Evolutionary conservation across 2,113 vertebrate species (phyloP), one percentile per base, ranked within the genome.

Genomic region (Ceyx margarethae): DNA sequence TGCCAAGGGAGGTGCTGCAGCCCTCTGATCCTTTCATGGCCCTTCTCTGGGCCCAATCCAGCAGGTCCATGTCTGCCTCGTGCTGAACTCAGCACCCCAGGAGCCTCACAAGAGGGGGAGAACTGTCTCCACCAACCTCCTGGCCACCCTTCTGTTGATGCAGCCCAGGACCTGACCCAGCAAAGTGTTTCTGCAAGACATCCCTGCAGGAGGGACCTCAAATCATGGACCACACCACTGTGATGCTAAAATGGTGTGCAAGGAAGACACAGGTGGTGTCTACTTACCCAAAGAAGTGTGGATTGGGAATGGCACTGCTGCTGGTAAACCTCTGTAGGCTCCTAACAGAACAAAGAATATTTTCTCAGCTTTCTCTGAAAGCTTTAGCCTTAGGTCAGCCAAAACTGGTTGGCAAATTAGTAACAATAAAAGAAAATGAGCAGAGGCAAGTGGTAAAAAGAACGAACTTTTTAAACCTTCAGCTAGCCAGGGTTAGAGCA

Each of bases 381-480:
- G 53, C 19, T 93, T 76, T 48, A 82, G 29, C 67, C 31, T 85
- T 68, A 72, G 21, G 26, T 80, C 82, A 85, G n/a, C 6, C 45
- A 45, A 57, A 91, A 81, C 2, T 6, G 65, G 13, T 33, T 90
- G 43, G 73, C 82, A 87, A 31, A 71, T 64, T 84, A 81, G 33
- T 56, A 87, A 77, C 42, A 61, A 69, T 53, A 40, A 85, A 76
- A 68, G 7, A 50, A 87, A 82, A 62, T n/a, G n/a, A n/a, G n/a
- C n/a, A n/a, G n/a, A n/a, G n/a, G n/a, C n/a, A n/a, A 81, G 23
- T 45, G 33, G 29, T 68, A 82, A 65, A 73, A 68, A 58, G 40
- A 90, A 68, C 45, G 3, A 82, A 89, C 19, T 45, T 91, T 81
- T 64, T 35, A 29, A 35, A 90, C 80, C 23, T 86, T 81, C 72